A percentile compares a stretch with the other conserved stretches of the same genome.
Evolutionary conservation across 35 echinoderm and acorn worm species (phyloP).

Genomic region (Apostichopus japonicus): DNA sequence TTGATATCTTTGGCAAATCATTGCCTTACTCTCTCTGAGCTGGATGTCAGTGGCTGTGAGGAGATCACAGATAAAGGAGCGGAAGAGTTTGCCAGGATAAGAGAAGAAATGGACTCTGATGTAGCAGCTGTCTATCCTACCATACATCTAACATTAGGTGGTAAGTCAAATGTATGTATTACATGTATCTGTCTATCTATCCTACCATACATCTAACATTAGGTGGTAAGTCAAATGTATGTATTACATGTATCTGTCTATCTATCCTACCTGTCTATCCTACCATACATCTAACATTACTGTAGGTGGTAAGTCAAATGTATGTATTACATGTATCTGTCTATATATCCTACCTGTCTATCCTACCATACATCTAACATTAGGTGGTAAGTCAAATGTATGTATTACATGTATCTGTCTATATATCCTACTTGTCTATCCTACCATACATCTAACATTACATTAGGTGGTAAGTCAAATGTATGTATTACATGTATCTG

Average conservation of each 20-base stretch:
- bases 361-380: neutral
- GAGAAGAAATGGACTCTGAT: conserved; percentile 27
- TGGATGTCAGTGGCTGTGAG: conserved; percentile 38
- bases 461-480: too few species aligned
- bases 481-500: too few species aligned
- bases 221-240: neutral
- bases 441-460: too few species aligned
- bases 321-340: too few species aligned
- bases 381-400: neutral
- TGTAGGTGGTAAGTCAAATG: neutral
- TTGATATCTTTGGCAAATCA: conserved; percentile 22
- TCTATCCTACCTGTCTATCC: neutral
- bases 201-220: neutral
- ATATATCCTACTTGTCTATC: too few species aligned
- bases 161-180: neutral
- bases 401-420: too few species aligned
- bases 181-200: too few species aligned
- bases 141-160: conserved; percentile 8
- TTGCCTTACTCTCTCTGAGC: conserved; percentile 6
- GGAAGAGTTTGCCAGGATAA: neutral
- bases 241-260: too few species aligned
- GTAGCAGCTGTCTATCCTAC: neutral
- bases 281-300: neutral
- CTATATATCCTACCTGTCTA: neutral
- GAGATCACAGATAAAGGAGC: conserved; percentile 4